Evolutionary conservation across 2,888 invertebrate species (phyloP).

Genomic region (Trachelus troglodyta): DNA sequence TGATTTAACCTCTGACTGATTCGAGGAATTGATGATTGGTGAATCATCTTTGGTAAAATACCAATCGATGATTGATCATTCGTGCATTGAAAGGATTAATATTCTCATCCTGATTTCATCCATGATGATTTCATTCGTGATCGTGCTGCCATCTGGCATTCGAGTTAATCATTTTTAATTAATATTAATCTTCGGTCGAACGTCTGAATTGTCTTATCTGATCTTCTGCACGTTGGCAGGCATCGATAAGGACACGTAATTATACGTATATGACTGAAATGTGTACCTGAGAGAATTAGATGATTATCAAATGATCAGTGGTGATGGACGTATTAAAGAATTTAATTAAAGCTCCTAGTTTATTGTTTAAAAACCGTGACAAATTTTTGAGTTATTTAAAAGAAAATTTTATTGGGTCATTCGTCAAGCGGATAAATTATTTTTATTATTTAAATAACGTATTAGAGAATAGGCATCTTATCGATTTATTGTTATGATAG

Average conservation of each 20-base stretch:
- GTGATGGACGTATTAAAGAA: not conserved
- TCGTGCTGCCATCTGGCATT: not conserved
- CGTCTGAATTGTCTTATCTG: constrained; percentile 26
- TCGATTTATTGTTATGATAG: not conserved
- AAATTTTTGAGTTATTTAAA: not conserved
- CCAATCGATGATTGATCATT: too few species aligned
- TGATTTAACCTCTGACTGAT: not conserved
- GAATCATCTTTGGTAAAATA: too few species aligned
- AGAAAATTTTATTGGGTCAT: not conserved
- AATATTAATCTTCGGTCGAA: constrained; percentile 37
- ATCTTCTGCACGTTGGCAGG: not conserved
- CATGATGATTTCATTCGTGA: not conserved
- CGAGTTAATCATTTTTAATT: constrained; percentile 37
- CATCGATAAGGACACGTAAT: not conserved
- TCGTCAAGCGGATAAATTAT: too few species aligned
- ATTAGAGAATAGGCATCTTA: not conserved
- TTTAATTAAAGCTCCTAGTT: not conserved
- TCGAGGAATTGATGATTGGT: not conserved
- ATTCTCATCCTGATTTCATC: not conserved
- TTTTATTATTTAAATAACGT: not conserved
- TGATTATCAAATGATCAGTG: not conserved
- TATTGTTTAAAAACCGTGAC: not conserved
- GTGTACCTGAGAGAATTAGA: not conserved
- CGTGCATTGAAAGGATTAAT: not conserved
- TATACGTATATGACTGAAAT: not conserved